Evolutionary conservation across 2,888 invertebrate genomes (phyloP).

Genomic region (Dryomyza anilis): DNA sequence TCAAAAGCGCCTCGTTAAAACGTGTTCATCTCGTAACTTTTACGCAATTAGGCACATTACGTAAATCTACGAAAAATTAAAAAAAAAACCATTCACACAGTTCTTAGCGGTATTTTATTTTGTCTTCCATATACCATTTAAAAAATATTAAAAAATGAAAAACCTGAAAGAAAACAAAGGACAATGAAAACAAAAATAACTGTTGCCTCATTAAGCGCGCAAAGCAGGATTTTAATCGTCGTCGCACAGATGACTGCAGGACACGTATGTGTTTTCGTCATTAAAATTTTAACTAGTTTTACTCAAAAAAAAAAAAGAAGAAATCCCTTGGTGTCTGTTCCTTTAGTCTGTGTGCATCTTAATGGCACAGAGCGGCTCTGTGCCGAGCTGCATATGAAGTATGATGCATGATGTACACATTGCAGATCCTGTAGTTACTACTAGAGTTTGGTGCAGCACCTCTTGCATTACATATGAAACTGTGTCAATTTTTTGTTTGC

Average conservation of each 20-base stretch:
- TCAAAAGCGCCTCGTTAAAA: not conserved
- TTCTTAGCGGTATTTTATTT: not conserved
- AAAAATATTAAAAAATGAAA: no score
- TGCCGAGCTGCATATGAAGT: no score
- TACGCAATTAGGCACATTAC: not conserved
- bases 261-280: not conserved
- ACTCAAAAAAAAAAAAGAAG: no score
- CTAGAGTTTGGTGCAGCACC: not conserved
- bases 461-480: not conserved
- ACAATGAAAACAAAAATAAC: not conserved
- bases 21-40: not conserved
- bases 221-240: constrained; percentile 1
- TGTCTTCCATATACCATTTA: not conserved
- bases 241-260: not conserved
- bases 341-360: not conserved
- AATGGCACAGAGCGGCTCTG: not conserved
- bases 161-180: no score
- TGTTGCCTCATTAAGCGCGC: constrained; percentile 1
- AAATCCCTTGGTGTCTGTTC: not conserved
- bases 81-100: no score
- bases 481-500: constrained; percentile 11
- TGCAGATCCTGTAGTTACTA: not conserved
- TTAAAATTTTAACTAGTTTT: constrained; percentile 20
- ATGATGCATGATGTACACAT: not conserved
- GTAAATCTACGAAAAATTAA: not conserved